Conservation (phyloP, 2,113 vertebrate genomes). For the Harpagus bidentatus region DNA sequence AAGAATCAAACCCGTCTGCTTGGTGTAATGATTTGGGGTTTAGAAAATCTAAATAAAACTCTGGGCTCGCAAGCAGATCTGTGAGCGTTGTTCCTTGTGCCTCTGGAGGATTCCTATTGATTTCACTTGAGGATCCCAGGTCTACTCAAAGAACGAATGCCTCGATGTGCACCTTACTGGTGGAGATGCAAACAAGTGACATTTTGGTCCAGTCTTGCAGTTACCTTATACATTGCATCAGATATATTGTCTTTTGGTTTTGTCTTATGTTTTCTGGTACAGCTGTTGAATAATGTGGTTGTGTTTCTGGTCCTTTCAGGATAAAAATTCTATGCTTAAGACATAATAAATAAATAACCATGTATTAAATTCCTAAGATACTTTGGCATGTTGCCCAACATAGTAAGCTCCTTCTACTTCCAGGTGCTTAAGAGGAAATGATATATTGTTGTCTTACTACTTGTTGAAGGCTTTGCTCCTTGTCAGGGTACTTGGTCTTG, state of each 20-base stretch:
- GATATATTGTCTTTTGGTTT: not conserved
- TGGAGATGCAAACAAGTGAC: not conserved
- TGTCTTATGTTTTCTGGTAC: not conserved
- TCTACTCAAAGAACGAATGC: not conserved
- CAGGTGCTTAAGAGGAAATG: not conserved
- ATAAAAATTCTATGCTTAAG: not conserved
- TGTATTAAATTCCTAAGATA: not conserved
- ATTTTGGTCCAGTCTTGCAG: not conserved
- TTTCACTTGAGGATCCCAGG: not conserved
- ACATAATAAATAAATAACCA: not conserved
- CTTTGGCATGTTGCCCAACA: not conserved
- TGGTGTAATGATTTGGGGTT: not conserved
- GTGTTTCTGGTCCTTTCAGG: not conserved
- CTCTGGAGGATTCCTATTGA: not conserved
- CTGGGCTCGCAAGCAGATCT: not conserved
- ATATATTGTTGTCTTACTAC: not conserved
- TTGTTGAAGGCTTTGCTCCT: not conserved
- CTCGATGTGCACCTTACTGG: not conserved
- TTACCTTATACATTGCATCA: not conserved
- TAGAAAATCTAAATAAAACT: not conserved
- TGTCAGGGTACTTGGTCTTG: not conserved
- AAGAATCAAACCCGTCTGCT: not conserved
- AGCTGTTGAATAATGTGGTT: not conserved
- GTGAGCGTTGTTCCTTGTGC: no score
- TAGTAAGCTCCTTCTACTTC: not conserved